A percentile compares a stretch with the other conserved stretches of the same genome.
Conservation (phyloP, 2,888 invertebrate genomes). For the Lycaena phlaeas region DNA sequence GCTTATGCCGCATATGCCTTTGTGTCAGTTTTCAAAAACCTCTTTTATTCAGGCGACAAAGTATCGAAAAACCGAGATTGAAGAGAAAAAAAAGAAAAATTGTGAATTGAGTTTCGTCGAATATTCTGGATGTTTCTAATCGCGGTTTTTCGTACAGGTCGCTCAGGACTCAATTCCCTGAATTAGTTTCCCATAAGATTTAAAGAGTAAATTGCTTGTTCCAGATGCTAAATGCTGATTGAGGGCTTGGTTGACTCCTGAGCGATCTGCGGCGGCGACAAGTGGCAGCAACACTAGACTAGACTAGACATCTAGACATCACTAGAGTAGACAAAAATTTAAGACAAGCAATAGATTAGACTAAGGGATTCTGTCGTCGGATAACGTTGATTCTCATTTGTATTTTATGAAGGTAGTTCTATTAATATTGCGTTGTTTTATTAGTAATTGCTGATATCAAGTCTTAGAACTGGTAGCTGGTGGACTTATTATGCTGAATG, state of each 20-base stretch:
- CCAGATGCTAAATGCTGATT: slow-evolving; percentile 68
- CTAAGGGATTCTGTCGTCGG: neutral
- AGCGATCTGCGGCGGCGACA: slow-evolving; percentile 48
- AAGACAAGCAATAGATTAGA: no score
- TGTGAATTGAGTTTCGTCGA: neutral
- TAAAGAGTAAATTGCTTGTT: slow-evolving; percentile 66
- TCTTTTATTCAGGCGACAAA: no score
- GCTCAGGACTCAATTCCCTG: slow-evolving; percentile 56
- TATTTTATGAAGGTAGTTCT: neutral
- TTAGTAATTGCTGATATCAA: no score
- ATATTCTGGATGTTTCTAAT: neutral
- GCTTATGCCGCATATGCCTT: no score
- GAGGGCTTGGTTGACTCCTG: slow-evolving; percentile 60
- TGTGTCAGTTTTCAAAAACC: no score
- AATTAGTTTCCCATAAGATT: slow-evolving; percentile 27
- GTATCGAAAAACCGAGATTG: slow-evolving; percentile 17
- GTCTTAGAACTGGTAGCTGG: no score
- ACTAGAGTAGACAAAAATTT: no score
- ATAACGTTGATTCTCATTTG: neutral
- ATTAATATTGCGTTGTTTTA: no score
- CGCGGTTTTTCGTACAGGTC: slow-evolving; percentile 43
- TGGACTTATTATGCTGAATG: no score
- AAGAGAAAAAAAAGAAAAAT: slow-evolving; percentile 8
- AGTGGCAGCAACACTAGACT: neutral
- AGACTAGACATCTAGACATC: neutral